phyloP scores from a whole-genome alignment of 2,797 vertebrate genomes.

The Setipinna tenuifilis region DNA sequence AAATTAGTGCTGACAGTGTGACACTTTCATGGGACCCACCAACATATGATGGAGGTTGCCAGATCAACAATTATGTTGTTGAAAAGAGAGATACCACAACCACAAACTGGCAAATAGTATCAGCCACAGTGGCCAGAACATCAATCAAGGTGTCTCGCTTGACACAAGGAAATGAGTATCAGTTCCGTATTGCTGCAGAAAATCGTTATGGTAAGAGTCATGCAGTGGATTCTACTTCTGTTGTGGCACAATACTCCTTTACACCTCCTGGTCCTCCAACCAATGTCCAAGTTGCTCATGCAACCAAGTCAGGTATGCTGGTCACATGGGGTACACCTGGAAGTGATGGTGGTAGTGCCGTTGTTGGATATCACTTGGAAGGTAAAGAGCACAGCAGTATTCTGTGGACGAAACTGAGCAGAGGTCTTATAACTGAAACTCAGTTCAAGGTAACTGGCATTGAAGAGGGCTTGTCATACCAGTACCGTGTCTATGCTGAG shows the following conservation, averaged over 20 bases:
- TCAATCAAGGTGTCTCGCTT: constrained; percentile 90
- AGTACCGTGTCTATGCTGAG: constrained; percentile 90
- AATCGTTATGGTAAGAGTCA: constrained; percentile 94
- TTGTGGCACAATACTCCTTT: constrained; percentile 95
- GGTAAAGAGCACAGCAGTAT: constrained; percentile 96
- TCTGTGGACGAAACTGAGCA: constrained; percentile 94
- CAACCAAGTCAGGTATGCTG: constrained; percentile 88
- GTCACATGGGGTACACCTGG: constrained; percentile 88
- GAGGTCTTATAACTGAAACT: constrained; percentile 82
- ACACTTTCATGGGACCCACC: constrained; percentile 92
- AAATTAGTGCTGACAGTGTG: constrained; percentile 90
- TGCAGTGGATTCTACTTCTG: constrained; percentile 80
- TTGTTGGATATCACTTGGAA: constrained; percentile 91
- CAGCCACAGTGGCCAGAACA: constrained; percentile 93
- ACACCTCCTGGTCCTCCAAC: constrained; percentile 87
- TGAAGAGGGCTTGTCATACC: constrained; percentile 91
- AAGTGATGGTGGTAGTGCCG: constrained; percentile 86
- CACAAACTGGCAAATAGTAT: constrained; percentile 89
- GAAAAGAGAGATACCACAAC: constrained; percentile 93
- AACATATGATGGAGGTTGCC: constrained; percentile 90
- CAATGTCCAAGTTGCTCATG: constrained; percentile 80
- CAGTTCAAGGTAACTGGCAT: constrained; percentile 90
- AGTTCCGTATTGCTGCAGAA: constrained; percentile 93
- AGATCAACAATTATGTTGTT: constrained; percentile 94
- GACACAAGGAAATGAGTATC: constrained; percentile 90